Evolutionary conservation across 2,113 vertebrate genomes (phyloP).

Genomic region (Halcyon malimbica): DNA sequence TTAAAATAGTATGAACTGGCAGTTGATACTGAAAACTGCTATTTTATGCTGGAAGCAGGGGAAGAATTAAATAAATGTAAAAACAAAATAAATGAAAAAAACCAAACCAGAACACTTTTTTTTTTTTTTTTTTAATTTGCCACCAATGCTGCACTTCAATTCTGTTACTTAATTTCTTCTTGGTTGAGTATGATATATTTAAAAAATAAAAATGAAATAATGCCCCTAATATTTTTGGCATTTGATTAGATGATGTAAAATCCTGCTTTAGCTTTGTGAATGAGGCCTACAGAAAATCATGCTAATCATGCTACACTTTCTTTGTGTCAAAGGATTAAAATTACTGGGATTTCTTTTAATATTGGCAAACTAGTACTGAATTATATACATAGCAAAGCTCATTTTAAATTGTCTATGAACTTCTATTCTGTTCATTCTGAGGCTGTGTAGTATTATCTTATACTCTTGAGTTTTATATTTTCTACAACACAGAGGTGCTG

Average conservation of each 20-base stretch:
- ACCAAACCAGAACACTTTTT: rapidly evolving
- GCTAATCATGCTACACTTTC: background rate
- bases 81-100: background rate
- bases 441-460: background rate
- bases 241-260: background rate
- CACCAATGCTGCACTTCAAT: background rate
- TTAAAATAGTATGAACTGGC: background rate
- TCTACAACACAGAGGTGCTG: background rate
- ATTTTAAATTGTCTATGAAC: background rate
- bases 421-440: background rate
- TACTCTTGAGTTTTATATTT: background rate
- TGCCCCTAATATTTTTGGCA: background rate
- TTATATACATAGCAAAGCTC: background rate
- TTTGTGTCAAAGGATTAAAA: background rate
- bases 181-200: background rate
- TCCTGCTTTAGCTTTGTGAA: background rate
- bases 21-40: background rate
- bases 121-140: background rate
- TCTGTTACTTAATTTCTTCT: background rate
- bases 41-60: background rate
- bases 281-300: background rate
- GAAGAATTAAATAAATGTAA: background rate
- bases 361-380: background rate
- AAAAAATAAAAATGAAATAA: background rate
- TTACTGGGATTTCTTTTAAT: background rate